A percentile compares a stretch with the other conserved stretches of the same genome.
These are phyloP conservation scores for Planiliza haematocheilus DNA, from an alignment of 2,113 vertebrate species.

Conservation along the genomic window DNA sequence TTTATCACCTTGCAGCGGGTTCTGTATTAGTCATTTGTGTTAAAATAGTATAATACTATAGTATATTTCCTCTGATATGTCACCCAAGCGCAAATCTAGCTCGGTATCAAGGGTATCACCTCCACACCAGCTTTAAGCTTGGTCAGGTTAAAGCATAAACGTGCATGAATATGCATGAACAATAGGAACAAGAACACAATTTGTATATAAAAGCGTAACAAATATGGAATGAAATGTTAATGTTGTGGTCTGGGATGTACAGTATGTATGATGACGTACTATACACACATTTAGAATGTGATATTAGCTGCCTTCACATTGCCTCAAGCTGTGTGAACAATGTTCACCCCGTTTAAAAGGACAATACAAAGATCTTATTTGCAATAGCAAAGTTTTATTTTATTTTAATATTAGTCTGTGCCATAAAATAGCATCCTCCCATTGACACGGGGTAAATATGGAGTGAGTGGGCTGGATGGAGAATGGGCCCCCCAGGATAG, in stretches of 20 bases:
- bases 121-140: not conserved
- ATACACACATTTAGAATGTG: not conserved
- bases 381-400: constrained; percentile 6
- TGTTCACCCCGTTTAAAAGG: constrained; percentile 1
- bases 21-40: not conserved
- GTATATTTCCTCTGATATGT: not conserved
- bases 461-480: constrained; percentile 40
- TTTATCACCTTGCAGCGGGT: not conserved
- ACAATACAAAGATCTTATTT: not conserved
- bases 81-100: no score
- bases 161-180: not conserved
- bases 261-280: constrained; percentile 3
- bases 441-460: constrained; percentile 48
- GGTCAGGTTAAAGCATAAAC: not conserved
- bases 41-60: no score
- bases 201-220: not conserved
- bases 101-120: no score
- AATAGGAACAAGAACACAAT: not conserved
- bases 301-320: not conserved
- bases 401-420: constrained; percentile 22
- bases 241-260: constrained; percentile 13
- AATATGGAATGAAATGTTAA: constrained; percentile 15
- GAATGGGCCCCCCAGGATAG: constrained; percentile 53
- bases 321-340: not conserved
- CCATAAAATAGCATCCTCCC: constrained; percentile 13